Conservation (phyloP, 2,888 invertebrate species). For the Bibio marci region DNA sequence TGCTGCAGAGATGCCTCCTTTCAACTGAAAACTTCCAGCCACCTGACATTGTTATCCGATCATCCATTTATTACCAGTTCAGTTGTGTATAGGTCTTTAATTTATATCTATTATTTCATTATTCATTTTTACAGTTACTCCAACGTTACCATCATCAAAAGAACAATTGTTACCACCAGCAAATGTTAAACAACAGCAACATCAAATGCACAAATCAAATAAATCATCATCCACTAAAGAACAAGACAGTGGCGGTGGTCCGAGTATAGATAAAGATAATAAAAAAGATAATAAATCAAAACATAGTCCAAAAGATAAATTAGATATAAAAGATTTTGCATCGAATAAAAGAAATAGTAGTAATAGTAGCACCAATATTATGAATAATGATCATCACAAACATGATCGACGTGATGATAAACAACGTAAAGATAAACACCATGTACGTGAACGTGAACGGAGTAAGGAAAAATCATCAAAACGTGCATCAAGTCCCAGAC, state of each 20-base stretch:
- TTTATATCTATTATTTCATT: too few species aligned
- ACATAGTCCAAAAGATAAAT: slow-evolving; percentile 6
- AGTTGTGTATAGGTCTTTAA: too few species aligned
- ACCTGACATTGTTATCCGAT: too few species aligned
- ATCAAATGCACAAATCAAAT: slow-evolving; percentile 1
- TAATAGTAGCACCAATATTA: not conserved
- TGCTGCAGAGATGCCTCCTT: too few species aligned
- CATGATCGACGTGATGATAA: slow-evolving; percentile 4
- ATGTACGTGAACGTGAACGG: slow-evolving; percentile 35
- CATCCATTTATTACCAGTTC: too few species aligned
- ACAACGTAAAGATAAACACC: slow-evolving; percentile 31
- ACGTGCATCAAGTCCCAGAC: slow-evolving; percentile 24
- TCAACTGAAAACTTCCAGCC: too few species aligned
- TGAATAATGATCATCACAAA: not conserved
- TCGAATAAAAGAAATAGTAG: not conserved
- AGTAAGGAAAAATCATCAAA: slow-evolving; percentile 26
- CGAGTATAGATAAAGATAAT: slow-evolving; percentile 22
- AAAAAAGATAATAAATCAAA: slow-evolving; percentile 10
- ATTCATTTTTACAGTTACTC: not conserved
- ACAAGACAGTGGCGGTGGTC: slow-evolving; percentile 19
- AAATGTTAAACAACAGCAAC: not conserved
- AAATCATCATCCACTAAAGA: too few species aligned
- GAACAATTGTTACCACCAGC: too few species aligned
- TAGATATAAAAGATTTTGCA: not conserved
- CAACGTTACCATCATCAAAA: too few species aligned